phyloP scores from a whole-genome alignment of 2,113 vertebrate genomes.

The Mustela lutreola region DNA sequence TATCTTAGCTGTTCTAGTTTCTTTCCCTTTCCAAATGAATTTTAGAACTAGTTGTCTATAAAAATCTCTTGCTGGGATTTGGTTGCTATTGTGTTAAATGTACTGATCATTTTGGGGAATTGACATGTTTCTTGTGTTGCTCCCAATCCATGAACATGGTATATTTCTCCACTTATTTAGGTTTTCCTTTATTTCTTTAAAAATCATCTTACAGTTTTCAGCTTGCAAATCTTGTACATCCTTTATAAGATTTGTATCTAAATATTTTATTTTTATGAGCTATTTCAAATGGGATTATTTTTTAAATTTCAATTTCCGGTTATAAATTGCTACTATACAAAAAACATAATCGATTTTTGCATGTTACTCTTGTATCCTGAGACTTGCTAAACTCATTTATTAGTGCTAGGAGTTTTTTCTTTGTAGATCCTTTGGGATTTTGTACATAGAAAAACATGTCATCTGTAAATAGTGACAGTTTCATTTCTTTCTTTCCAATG shows the following conservation, averaged over 20 bases:
- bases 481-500: neutral
- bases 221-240: neutral
- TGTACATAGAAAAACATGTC: constrained; percentile 2
- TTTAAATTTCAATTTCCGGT: neutral
- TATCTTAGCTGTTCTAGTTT: neutral
- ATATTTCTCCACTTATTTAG: neutral
- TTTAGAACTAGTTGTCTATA: neutral
- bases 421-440: neutral
- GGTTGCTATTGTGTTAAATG: neutral
- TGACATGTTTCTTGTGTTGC: neutral
- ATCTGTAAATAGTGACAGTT: neutral
- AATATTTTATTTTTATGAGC: constrained; percentile 38
- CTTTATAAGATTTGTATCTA: constrained; percentile 4
- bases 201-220: constrained; percentile 28
- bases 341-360: neutral
- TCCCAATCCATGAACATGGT: neutral
- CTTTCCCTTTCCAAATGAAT: neutral
- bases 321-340: neutral
- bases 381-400: constrained; percentile 6
- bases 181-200: constrained; percentile 14
- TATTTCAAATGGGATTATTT: neutral
- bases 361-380: neutral
- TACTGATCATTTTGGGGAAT: neutral
- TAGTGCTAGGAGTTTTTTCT: neutral
- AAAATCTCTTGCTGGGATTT: neutral